Evolutionary conservation across 37 sponge, comb jelly and placozoan species (phyloP).

Genomic region (Haliclona indistincta): DNA sequence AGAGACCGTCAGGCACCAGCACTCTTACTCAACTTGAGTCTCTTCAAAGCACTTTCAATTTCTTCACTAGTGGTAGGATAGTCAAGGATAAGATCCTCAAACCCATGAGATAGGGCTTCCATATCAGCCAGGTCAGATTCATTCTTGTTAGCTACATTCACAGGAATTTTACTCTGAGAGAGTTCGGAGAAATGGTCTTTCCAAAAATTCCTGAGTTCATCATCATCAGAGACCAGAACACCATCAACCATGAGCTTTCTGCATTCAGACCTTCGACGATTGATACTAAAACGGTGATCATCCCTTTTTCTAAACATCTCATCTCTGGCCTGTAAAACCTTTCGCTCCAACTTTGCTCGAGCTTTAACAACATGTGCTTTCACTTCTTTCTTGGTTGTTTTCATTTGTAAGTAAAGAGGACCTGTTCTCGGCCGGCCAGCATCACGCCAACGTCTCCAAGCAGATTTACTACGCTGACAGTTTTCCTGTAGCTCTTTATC

Average conservation of each 20-base stretch:
- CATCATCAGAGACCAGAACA: not conserved
- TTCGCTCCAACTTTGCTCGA: not conserved
- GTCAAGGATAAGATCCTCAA: constrained; percentile 7
- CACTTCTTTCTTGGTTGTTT: not conserved
- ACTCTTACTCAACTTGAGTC: constrained; percentile 1
- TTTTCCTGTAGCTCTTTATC: not conserved
- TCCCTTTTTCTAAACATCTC: constrained; percentile 1
- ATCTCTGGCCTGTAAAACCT: constrained; percentile 1
- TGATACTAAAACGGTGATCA: not conserved
- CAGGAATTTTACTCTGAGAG: not conserved
- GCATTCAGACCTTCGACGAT: too few relatives aligned
- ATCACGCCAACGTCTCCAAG: constrained; percentile 1
- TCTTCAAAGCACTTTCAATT: not conserved
- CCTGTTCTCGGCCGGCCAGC: not conserved
- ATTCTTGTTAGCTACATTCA: not conserved
- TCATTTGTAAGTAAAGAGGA: not conserved
- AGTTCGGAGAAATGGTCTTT: not conserved
- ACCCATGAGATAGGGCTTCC: not conserved
- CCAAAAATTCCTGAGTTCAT: not conserved
- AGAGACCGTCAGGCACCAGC: constrained; percentile 15
- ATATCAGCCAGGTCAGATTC: not conserved
- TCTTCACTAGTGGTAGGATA: not conserved
- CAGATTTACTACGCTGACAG: not conserved
- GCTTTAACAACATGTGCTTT: too few relatives aligned
- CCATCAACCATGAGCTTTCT: constrained; percentile 11